Conservation (phyloP, 2,113 vertebrate species). For the Chiloscyllium plagiosum region DNA sequence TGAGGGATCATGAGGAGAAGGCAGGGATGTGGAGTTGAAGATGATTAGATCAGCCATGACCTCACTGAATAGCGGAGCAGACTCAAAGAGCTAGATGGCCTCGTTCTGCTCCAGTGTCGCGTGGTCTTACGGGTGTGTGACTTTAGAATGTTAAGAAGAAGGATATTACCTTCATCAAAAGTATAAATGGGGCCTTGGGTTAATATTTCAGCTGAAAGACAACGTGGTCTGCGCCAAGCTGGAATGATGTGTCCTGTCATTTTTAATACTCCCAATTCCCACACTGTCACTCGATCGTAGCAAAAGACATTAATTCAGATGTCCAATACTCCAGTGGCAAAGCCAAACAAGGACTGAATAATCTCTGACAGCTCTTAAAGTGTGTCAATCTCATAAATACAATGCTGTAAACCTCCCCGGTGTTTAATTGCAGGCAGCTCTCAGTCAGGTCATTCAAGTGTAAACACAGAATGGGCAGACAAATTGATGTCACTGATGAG, state of each 20-base stretch:
- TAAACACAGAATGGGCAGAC: not conserved
- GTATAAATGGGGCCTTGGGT: too few relatives aligned
- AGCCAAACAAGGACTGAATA: not conserved
- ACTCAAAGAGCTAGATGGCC: too few relatives aligned
- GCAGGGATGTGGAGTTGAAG: too few relatives aligned
- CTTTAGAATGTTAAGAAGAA: too few relatives aligned
- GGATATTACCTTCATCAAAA: too few relatives aligned
- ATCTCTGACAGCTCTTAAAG: not conserved
- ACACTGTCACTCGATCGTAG: not conserved
- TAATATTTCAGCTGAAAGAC: too few relatives aligned
- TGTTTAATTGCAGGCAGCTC: not conserved
- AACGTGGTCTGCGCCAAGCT: not conserved
- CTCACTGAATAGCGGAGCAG: too few relatives aligned
- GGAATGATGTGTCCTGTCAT: not conserved
- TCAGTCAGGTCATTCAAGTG: not conserved
- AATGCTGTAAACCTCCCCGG: not conserved
- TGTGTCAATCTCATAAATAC: not conserved
- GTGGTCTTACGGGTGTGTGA: too few relatives aligned
- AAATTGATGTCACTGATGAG: not conserved
- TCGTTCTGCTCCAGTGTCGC: too few relatives aligned
- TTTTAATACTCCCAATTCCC: not conserved
- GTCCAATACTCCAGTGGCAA: not conserved
- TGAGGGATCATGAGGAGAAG: too few relatives aligned
- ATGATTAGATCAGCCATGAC: too few relatives aligned
- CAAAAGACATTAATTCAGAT: not conserved